Base-by-base conservation (phyloP, 2,888 invertebrate genomes). In the Melitaea athalia region DNA sequence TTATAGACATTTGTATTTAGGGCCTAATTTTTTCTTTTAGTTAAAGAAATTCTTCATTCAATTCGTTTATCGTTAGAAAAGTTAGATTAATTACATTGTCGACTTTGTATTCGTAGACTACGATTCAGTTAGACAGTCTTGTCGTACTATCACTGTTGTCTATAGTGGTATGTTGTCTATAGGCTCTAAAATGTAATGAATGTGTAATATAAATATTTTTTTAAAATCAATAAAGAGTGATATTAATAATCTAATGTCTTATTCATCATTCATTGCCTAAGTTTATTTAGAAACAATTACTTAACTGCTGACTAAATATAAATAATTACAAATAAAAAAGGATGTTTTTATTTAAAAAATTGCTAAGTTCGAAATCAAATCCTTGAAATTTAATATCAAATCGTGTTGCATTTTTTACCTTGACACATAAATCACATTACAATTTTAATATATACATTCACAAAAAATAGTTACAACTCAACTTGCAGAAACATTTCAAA, bases 181-280 rank as follows among this genome's bases (percentile, higher is more conserved):
- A 89, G 86, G 86, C 86, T 89, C 89, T 88, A 88, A 85, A 88
- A 81, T 81, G 53, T 86, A 86, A 89, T 88, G 88, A 89, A 91
- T 91, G 89, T 91, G 89, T 91, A 88, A 89, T 89, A 92, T 86
- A 88, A 89, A 88, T 92, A 92, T 92, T 92, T 92, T 92, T 92
- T 90, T 92, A 91, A 91, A 89, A 89, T 87, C 87, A 92, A 90
- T 92, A 92, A 92, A 92, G 91, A 92, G 92, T 92, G 92, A 92
- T 91, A 92, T 88, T 89, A 81, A 89, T 76, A 77, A 64, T 5
- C 17, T 61, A 62, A 71, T 70, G 71, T 80, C 75, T 81, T 77
- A 81, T 84, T 83, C 62, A 47, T 6, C 43, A 33, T 15, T 15
- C 50, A 10, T 49, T 49, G n/a, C n/a, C 47, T 14, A n/a, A 7